Evolutionary conservation across 1,140 invertebrate genomes (phyloP).

Genomic region (Scaptomyza montana): DNA sequence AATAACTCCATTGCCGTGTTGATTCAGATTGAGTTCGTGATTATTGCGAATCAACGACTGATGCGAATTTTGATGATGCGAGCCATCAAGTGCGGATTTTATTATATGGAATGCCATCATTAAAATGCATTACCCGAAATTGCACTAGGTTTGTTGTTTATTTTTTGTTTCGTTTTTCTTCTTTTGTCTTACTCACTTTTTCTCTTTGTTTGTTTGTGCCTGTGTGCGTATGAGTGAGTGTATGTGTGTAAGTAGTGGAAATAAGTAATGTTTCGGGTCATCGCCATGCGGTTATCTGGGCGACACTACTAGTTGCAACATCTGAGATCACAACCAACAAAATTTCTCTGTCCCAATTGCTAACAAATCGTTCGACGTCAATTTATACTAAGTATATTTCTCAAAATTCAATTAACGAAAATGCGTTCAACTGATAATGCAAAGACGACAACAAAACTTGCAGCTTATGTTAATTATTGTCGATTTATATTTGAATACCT

Average conservation of each 20-base stretch:
- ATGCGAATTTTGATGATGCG: slow-evolving; percentile 29
- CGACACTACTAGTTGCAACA: slow-evolving; percentile 7
- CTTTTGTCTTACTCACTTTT: neutral
- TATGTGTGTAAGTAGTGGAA: neutral
- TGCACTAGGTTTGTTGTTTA: neutral
- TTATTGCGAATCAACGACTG: slow-evolving; percentile 21
- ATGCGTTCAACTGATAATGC: slow-evolving; percentile 29
- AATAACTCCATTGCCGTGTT: slow-evolving; percentile 65
- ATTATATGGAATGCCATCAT: slow-evolving; percentile 73
- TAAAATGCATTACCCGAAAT: slow-evolving; percentile 15
- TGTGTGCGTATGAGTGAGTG: neutral
- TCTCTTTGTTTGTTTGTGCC: neutral
- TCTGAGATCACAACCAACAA: slow-evolving; percentile 11
- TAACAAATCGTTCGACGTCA: slow-evolving; percentile 22
- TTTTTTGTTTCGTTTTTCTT: neutral
- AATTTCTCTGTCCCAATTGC: slow-evolving; percentile 5
- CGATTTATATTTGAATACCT: slow-evolving; percentile 38
- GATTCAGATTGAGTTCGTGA: slow-evolving; percentile 40
- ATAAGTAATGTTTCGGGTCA: slow-evolving; percentile 11
- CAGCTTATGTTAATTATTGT: slow-evolving; percentile 37
- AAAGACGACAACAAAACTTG: slow-evolving; percentile 3
- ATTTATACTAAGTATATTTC: neutral
- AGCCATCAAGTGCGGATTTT: slow-evolving; percentile 61
- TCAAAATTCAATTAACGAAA: neutral
- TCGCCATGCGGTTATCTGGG: slow-evolving; percentile 10